Percentiles rank a stretch among this genome's conserved stretches.
These are phyloP conservation scores for Plemyria rubiginata DNA, from an alignment of 2,888 invertebrate genomes.

Conservation along the genomic window DNA sequence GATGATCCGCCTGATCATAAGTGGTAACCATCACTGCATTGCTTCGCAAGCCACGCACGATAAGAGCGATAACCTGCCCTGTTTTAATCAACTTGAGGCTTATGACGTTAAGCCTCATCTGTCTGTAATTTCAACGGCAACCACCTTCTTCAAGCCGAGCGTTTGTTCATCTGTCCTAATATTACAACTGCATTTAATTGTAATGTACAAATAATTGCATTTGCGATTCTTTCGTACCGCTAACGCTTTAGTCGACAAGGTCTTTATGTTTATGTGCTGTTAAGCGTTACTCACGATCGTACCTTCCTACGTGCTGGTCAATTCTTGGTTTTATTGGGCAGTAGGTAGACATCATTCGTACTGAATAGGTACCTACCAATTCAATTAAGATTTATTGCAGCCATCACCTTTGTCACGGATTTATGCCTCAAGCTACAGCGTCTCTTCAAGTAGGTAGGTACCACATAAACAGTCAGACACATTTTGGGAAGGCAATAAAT, in stretches of 20 bases:
- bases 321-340: slow-evolving; percentile 50
- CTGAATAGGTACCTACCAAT: slow-evolving; percentile 63
- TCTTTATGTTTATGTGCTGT: slow-evolving; percentile 4
- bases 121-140: too few species aligned
- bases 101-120: too few species aligned
- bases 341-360: slow-evolving; percentile 58
- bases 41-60: too few species aligned
- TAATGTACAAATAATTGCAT: too few species aligned
- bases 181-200: too few species aligned
- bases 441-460: slow-evolving; percentile 42
- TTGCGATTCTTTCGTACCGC: neutral
- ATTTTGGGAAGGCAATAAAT: slow-evolving; percentile 13
- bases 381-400: slow-evolving; percentile 74
- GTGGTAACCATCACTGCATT: too few species aligned
- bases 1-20: too few species aligned
- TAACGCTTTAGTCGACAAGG: slow-evolving; percentile 17
- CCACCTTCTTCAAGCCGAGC: too few species aligned
- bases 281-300: slow-evolving; percentile 12
- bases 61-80: too few species aligned
- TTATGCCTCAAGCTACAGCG: slow-evolving; percentile 41
- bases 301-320: slow-evolving; percentile 26
- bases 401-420: slow-evolving; percentile 50
- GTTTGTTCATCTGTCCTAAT: too few species aligned
- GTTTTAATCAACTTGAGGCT: too few species aligned
- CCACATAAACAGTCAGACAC: slow-evolving; percentile 14